Base-by-base conservation (phyloP, 2,888 invertebrate genomes). In the Cheilosia vulpina region DNA sequence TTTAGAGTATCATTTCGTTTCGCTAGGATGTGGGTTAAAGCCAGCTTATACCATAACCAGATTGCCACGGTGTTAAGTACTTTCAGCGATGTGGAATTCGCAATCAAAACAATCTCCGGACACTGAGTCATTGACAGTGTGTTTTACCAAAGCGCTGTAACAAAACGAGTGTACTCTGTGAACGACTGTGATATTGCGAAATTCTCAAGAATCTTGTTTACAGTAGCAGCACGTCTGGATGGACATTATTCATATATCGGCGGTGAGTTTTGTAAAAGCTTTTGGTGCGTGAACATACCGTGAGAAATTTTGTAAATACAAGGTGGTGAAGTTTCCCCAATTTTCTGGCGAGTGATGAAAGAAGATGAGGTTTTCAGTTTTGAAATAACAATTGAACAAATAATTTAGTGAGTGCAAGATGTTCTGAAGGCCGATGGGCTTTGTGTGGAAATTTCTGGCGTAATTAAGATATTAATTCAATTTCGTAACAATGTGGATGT, bases 301-400 rank as follows among this genome's bases (percentile, higher is more conserved):
- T 73, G 73, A 68, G 80, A 80, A 80, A 62, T 57, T 41, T 31
- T 63, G 15, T 71, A 21, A 63, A 71, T 71, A 71, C 71, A 47
- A 50, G 38, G 15, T 31, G 34, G 5, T 55, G 52, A 62, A 41
- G 38, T 73, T 7, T 57, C 34, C 34, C 15, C 34, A 9, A 63
- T 47, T 45, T 50, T 52, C 24, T 1, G 13, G 15, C 4, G 4
- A 27, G 13, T 24, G 24, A 21, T 52, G 52, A 3, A 38, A 50
- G 43, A 66, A 15, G 45, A 71, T 65, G 47, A 52, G 53, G 47
- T 62, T 77, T 69, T 47, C 21, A 31, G 31, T 71, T 57, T 47
- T 17, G 78, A 34, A 71, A 71, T 21, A 71, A 34, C 17, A 78
- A 77, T 62, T 77, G 69, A 69, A 77, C 63, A 71, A 65, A 65